Base-by-base conservation (phyloP, 2,113 vertebrate genomes). In the Morone chrysops region DNA sequence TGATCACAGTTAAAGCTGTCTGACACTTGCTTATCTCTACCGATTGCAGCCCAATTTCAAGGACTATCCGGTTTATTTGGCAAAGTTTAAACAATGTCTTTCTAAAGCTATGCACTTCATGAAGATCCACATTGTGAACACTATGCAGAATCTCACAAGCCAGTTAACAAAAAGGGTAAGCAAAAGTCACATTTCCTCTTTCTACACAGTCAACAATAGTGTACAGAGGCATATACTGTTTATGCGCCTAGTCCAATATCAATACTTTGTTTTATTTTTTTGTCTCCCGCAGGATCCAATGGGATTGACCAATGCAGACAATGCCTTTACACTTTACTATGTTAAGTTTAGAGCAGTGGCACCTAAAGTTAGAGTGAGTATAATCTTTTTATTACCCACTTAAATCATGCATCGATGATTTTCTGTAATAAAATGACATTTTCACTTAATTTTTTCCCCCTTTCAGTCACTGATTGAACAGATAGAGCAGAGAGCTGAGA, bases 71-170 rank as follows among this genome's bases (percentile, higher is more conserved):
- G 95, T 98, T 22, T 99, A 98, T 93, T 91, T 98, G 92, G 85
- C 93, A 20, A 99, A 99, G 86, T 98, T 98, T 93, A 98, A 97
- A 82, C 98, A 98, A 85, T 99, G 98, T 94, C 97, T 99, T 88
- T 98, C 97, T 74, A 98, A 97, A 97, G 98, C 97, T 90, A 96
- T 99, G 96, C 97, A 97, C 82, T 97, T 99, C 78, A 97, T 99
- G 96, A 99, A 97, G 94, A 96, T 93, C 3, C 96, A 98, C 89
- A 97, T 96, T 88, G 97, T 99, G 87, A 98, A 97, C 89, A 98
- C 96, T 43, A 94, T 99, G 76, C 97, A 99, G 82, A 97, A 97
- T 90, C 97, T 99, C 84, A 98, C 97, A 57, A 96, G 81, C 87
- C 97, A 98, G 89, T 95, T 99, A 89, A 95, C 96, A 22, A 99